Percentiles rank a stretch among this genome's conserved stretches.
These are phyloP conservation scores for Ceramica pisi DNA, from an alignment of 2,888 invertebrate genomes.

Conservation along the genomic window DNA sequence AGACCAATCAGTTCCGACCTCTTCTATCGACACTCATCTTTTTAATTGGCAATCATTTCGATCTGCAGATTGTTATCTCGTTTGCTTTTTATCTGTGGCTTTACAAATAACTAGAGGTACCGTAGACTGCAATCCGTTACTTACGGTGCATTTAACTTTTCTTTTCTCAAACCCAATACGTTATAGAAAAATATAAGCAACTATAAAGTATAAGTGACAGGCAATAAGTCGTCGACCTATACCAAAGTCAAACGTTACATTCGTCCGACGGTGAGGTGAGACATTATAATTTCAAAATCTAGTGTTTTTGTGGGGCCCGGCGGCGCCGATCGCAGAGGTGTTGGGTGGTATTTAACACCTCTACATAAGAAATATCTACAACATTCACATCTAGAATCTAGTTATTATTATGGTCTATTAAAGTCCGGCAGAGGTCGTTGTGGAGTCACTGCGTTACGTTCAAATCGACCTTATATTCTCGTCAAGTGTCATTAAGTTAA, in stretches of 20 bases:
- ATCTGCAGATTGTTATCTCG: slow-evolving; percentile 19
- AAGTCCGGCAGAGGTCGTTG: slow-evolving; percentile 55
- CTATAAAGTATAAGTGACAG: slow-evolving; percentile 24
- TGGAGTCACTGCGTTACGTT: slow-evolving; percentile 34
- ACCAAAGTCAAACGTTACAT: slow-evolving; percentile 55
- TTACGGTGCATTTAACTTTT: slow-evolving; percentile 40
- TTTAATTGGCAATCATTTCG: slow-evolving; percentile 29
- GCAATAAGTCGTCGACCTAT: slow-evolving; percentile 62
- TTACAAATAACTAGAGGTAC: slow-evolving; percentile 27
- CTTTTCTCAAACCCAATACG: slow-evolving; percentile 40
- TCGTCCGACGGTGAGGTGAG: slow-evolving; percentile 46
- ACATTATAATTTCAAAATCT: slow-evolving; percentile 81
- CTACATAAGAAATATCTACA: slow-evolving; percentile 44
- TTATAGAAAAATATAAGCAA: slow-evolving; percentile 18
- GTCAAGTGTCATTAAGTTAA: slow-evolving; percentile 33
- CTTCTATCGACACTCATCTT: neutral
- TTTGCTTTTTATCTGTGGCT: slow-evolving; percentile 24
- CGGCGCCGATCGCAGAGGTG: slow-evolving; percentile 68
- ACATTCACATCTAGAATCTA: slow-evolving; percentile 56
- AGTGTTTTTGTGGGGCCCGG: slow-evolving; percentile 74
- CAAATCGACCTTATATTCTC: slow-evolving; percentile 44
- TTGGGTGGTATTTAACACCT: slow-evolving; percentile 65
- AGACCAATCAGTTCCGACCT: neutral
- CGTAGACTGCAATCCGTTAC: slow-evolving; percentile 42
- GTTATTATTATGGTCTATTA: slow-evolving; percentile 45